These are phyloP conservation scores for Holcopasites calliopsidis DNA, from an alignment of 1,140 invertebrate species.

Conservation along the genomic window DNA sequence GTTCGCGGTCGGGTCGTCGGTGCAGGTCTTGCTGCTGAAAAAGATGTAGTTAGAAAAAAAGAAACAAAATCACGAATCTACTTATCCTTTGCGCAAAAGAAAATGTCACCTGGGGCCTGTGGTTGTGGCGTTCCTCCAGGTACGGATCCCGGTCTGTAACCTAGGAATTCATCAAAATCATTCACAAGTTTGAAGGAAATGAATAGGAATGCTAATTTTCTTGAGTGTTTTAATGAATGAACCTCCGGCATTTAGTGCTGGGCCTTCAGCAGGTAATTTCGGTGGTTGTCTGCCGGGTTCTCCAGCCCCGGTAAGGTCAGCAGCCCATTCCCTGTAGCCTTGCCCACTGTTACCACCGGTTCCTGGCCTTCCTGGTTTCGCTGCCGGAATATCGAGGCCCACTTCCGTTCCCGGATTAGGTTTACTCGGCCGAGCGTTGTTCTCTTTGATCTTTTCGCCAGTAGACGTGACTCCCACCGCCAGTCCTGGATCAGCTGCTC, in stretches of 20 bases:
- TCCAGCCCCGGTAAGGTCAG: constrained; percentile 69
- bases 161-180: constrained; percentile 1
- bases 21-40: neutral
- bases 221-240: neutral
- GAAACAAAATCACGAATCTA: neutral
- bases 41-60: no score
- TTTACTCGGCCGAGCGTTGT: constrained; percentile 47
- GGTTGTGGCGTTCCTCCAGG: neutral
- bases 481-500: constrained; percentile 60
- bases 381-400: constrained; percentile 62
- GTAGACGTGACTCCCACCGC: constrained; percentile 61
- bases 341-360: constrained; percentile 47
- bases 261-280: constrained; percentile 55
- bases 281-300: constrained; percentile 57
- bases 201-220: no score
- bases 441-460: constrained; percentile 60
- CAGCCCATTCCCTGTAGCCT: constrained; percentile 71
- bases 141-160: constrained; percentile 21
- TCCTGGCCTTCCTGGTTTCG: constrained; percentile 55
- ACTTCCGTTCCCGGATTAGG: constrained; percentile 75
- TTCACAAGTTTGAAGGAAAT: no score
- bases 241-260: constrained; percentile 35
- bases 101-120: neutral
- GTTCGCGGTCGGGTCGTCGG: neutral
- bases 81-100: neutral